Evolutionary conservation across 2,113 vertebrate genomes (phyloP).

Genomic region (Eurystomus gularis): DNA sequence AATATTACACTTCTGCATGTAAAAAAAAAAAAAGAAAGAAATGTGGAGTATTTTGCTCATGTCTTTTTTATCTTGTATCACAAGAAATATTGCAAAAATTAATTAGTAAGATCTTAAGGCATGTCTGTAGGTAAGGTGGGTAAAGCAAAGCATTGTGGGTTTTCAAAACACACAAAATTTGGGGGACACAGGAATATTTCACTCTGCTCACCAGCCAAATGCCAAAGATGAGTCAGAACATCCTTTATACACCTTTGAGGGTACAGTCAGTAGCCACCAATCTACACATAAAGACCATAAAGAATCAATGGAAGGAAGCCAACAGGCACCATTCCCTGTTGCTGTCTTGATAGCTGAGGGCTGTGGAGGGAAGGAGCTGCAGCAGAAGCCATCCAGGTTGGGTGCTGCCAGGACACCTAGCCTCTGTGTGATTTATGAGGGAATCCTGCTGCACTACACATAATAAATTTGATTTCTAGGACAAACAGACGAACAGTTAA

Average conservation of each 20-base stretch:
- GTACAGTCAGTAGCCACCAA: not conserved
- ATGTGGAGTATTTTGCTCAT: not conserved
- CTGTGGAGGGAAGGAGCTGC: not conserved
- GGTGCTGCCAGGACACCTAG: fast-evolving
- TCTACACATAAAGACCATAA: not conserved
- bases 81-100: not conserved
- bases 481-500: not conserved
- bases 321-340: fast-evolving
- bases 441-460: not conserved
- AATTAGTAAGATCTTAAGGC: not conserved
- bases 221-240: not conserved
- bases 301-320: not conserved
- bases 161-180: not conserved
- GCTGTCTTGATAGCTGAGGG: fast-evolving
- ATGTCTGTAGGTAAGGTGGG: not conserved
- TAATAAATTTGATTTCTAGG: not conserved
- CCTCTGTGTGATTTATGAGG: not conserved
- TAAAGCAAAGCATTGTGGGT: not conserved
- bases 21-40: not conserved
- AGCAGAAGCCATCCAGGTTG: not conserved
- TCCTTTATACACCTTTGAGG: not conserved
- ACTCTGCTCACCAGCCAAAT: not conserved
- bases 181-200: not conserved
- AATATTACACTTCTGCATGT: not conserved
- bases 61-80: not conserved